Evolutionary conservation across 53 echinoderm and acorn worm genomes (phyloP), one percentile per base, ranked within the genome.

Genomic region (Paelopatides confundens): DNA sequence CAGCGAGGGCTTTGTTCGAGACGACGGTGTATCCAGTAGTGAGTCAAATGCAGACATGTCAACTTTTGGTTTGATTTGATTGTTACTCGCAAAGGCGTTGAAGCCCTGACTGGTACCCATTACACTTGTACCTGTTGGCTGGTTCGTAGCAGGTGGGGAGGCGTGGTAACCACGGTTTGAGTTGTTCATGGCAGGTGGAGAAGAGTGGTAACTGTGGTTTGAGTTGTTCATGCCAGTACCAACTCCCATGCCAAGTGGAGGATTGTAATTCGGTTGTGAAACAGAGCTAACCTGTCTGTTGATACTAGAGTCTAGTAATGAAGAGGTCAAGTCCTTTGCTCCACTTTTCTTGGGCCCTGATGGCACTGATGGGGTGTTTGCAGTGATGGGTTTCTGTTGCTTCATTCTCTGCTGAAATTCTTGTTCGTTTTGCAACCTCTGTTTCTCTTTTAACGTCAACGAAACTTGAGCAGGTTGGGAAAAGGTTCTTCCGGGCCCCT

Each of bases 401-500:
- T 97, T 97, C 29, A 89, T 83, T 50, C 95, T 82, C 85, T 94
- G 92, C 51, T 97, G 97, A 63, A 93, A 95, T 65, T 97, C 97
- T 83, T 97, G 97, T 47, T 97, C 97, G 35, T 92, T 93, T 77
- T 93, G 97, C 11, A 97, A 81, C 37, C 91, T 87, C 85, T 97
- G 97, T 52, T 97, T 97, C 69, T 97, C 97, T 26, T 95, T 90
- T 66, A 97, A 69, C 5, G 81, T 90, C 65, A 97, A 71, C 2
- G 95, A 95, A 3, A 95, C 92, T 47, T 78, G 71, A 17, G 90
- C 15, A 28, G 85, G 84, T n/a, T 89, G 93, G 23, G 82, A 63
- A 28, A 52, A 65, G 30, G 43, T 63, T 35, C 34, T 52, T 63
- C 63, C 76, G 43, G 23, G 66, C 68, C 18, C 31, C 48, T 68